Percentiles rank a stretch among this genome's conserved stretches.
Conservation (phyloP, 2,113 vertebrate species). For the Ictalurus furcatus region DNA sequence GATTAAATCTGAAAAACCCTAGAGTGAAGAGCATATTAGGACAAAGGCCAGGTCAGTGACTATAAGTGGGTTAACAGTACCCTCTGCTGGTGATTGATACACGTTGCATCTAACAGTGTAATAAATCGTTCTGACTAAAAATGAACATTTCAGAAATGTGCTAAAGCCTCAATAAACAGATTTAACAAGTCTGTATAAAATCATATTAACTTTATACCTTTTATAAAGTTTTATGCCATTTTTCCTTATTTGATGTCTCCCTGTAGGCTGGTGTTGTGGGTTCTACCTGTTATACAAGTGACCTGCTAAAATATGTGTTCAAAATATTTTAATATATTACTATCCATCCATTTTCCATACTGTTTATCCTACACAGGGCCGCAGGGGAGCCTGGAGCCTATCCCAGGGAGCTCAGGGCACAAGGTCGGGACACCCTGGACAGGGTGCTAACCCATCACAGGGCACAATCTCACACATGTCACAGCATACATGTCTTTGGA, state of each 20-base stretch:
- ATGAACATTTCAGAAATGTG: not conserved
- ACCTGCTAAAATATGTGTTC: not conserved
- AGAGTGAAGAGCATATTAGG: slow-evolving; percentile 47
- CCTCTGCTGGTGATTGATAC: slow-evolving; percentile 55
- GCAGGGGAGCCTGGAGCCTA: too few species aligned
- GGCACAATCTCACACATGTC: too few species aligned
- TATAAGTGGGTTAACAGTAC: slow-evolving; percentile 25
- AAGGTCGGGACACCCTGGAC: too few species aligned
- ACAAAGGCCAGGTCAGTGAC: slow-evolving; percentile 37
- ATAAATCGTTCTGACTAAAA: not conserved
- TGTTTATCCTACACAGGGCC: too few species aligned
- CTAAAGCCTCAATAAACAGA: not conserved
- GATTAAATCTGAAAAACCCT: not conserved
- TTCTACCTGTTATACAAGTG: not conserved
- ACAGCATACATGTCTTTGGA: too few species aligned
- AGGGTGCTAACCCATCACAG: too few species aligned
- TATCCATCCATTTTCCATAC: not conserved
- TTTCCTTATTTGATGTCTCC: not conserved
- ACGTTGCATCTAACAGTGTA: not conserved
- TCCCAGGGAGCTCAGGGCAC: too few species aligned
- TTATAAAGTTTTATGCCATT: too few species aligned
- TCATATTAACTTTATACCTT: too few species aligned
- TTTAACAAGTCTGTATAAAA: not conserved
- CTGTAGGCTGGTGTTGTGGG: not conserved
- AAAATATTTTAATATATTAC: not conserved